phyloP scores from a whole-genome alignment of 1,140 invertebrate species.

The Spodoptera litura region DNA sequence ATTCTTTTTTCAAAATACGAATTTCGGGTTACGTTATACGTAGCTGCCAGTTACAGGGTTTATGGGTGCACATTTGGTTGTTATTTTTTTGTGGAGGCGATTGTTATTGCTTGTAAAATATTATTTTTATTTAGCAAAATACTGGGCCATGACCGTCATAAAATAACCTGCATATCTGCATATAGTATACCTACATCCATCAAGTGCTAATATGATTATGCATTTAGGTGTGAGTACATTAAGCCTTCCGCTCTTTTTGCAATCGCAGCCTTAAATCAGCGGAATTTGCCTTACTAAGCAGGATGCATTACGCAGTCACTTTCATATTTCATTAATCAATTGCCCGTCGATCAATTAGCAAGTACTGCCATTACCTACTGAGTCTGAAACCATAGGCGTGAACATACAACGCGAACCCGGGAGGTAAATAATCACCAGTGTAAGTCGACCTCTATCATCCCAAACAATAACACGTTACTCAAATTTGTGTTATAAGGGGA shows the following conservation, averaged over 20 bases:
- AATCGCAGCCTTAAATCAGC: conserved; percentile 22
- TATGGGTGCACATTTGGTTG: too few relatives aligned
- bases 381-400: conserved; percentile 82
- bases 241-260: background rate
- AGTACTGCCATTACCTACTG: conserved; percentile 63
- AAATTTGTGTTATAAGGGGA: conserved; percentile 49
- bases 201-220: too few relatives aligned
- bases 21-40: background rate
- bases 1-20: conserved; percentile 11
- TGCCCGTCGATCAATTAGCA: conserved; percentile 78
- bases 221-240: too few relatives aligned
- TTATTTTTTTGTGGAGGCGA: too few relatives aligned
- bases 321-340: conserved; percentile 80
- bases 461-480: conserved; percentile 36
- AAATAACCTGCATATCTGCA: too few relatives aligned
- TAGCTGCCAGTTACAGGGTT: background rate
- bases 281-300: conserved; percentile 6
- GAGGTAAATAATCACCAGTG: conserved; percentile 73
- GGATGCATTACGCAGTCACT: conserved; percentile 49
- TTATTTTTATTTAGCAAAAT: too few relatives aligned
- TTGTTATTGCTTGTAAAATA: too few relatives aligned
- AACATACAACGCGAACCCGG: conserved; percentile 74
- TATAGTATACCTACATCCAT: too few relatives aligned
- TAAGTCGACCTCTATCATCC: conserved; percentile 58
- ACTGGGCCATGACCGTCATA: too few relatives aligned